Evolutionary conservation across 1,140 invertebrate genomes (phyloP), one percentile per base, ranked within the genome.

Genomic region (Adoxophyes honmai): DNA sequence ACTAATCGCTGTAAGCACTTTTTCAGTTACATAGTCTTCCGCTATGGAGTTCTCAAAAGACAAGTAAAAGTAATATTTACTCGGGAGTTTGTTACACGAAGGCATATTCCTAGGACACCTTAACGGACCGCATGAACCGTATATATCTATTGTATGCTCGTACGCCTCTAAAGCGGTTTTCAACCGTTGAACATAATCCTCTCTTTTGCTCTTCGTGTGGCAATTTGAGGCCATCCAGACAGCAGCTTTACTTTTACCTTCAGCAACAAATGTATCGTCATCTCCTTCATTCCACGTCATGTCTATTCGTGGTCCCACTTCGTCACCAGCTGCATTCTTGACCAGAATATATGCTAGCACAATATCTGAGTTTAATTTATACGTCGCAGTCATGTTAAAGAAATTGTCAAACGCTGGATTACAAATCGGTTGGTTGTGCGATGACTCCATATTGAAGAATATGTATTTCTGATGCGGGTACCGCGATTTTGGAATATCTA

Each of bases 371-470:
- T 92, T 87, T 10, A 76, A 65, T 57, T 88, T 81, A 63, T 93
- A 93, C 0, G 90, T 93, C 59, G 91, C 83, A 1, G 92, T 93
- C 91, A 90, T 91, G 68, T 94, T 93, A 75, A 94, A 92, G 44
- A 81, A 89, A 10, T 66, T 58, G 34, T 89, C 79, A 36, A 71
- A 89, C 38, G 57, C 55, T 0, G 55, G 15, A 13, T 58, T 59
- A 48, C 84, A 87, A 2, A 84, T 53, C 0, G 86, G 87, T 51
- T 79, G 80, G 52, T 89, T 84, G 10, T 78, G 75, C 0, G 90
- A 81, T 0, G 91, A 90, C 70, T 92, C 91, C 60, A 87, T 80
- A 16, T 85, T 88, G 16, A 90, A 82, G 54, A 80, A 91, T 37
- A 91, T 85, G 67, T 90, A 91, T 54, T 84, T 79, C 57, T 91